These are phyloP conservation scores for Ridgeia piscesae DNA, from an alignment of 1,140 invertebrate species.

Conservation along the genomic window DNA sequence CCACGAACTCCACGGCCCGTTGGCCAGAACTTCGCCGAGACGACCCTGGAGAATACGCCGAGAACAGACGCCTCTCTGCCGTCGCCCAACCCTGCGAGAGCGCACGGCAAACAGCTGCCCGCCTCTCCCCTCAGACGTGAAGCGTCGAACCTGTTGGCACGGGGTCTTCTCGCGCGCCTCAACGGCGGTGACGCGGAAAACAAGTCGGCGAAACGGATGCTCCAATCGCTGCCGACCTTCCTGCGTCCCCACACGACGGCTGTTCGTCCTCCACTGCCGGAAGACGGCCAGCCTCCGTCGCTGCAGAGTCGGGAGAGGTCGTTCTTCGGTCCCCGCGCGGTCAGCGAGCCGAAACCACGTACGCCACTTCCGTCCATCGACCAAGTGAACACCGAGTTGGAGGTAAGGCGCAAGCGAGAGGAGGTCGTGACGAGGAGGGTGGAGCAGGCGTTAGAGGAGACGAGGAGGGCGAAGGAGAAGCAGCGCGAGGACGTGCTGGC, in stretches of 20 bases:
- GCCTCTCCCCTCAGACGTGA: background rate
- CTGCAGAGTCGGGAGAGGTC: background rate
- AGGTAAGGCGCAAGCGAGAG: background rate
- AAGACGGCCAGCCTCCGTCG: background rate
- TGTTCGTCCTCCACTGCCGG: background rate
- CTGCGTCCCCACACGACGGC: background rate
- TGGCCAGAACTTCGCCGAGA: background rate
- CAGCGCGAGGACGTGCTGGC: slow-evolving; percentile 1
- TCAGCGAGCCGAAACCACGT: background rate
- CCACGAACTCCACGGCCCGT: background rate
- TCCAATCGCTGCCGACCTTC: background rate
- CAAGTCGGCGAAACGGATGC: background rate
- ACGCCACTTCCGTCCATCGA: background rate
- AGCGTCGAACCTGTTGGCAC: background rate
- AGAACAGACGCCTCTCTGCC: background rate
- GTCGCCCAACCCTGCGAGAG: background rate
- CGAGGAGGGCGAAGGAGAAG: background rate
- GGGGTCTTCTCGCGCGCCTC: background rate
- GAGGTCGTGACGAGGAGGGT: background rate
- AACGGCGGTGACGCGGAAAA: background rate
- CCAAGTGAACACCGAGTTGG: background rate
- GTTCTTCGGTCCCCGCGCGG: background rate
- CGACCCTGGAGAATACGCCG: background rate
- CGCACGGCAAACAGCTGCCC: background rate
- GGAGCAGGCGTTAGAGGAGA: background rate